These are phyloP conservation scores for Cherax destructor DNA, from an alignment of 1,140 invertebrate species.

Conservation along the genomic window DNA sequence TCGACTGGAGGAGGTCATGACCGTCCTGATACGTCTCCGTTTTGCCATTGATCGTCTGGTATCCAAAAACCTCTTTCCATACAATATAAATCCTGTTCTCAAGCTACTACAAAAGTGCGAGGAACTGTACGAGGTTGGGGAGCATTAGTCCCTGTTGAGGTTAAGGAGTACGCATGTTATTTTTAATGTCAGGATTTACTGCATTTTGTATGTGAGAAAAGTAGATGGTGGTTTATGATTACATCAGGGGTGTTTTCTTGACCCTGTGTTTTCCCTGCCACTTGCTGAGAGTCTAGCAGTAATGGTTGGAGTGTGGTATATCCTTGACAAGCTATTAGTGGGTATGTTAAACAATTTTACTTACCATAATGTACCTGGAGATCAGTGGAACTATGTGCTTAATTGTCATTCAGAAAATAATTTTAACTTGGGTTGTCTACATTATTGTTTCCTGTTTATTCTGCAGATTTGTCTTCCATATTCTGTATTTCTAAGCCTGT, in stretches of 20 bases:
- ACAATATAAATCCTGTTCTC: slow-evolving; percentile 91
- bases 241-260: not conserved
- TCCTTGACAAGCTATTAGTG: not conserved
- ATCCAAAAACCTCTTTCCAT: slow-evolving; percentile 88
- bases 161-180: not conserved
- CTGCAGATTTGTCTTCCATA: not conserved
- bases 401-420: not conserved
- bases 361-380: slow-evolving; percentile 10
- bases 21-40: slow-evolving; percentile 86
- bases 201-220: not conserved
- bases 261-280: not conserved
- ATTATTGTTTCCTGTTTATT: not conserved
- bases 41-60: slow-evolving; percentile 88
- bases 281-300: not conserved
- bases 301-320: not conserved
- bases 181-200: not conserved
- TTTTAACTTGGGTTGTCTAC: not conserved
- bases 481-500: not conserved
- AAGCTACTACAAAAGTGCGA: slow-evolving; percentile 90
- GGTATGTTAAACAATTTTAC: not conserved
- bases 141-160: slow-evolving; percentile 24
- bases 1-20: slow-evolving; percentile 88
- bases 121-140: slow-evolving; percentile 83
- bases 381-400: not conserved
- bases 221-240: not conserved